A percentile compares a stretch with the other conserved stretches of the same genome.
phyloP scores from a whole-genome alignment of 2,888 invertebrate genomes.

The Polyploca ridens region DNA sequence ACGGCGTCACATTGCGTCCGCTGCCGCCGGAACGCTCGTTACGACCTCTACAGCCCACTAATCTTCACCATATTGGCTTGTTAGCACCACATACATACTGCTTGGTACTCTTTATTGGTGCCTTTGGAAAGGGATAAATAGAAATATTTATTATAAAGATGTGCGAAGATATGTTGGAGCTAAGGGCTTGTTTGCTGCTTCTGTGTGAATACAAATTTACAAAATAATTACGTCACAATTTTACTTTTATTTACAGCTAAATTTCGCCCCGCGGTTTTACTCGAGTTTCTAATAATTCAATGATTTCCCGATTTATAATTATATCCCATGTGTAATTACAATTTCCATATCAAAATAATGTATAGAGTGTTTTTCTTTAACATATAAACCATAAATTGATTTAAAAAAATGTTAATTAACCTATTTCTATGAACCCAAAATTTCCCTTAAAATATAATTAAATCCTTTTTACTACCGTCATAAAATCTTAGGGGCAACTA shows the following conservation, averaged over 20 bases:
- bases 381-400: neutral
- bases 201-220: neutral
- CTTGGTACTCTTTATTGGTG: conserved; percentile 46
- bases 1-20: conserved; percentile 50
- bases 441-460: conserved; percentile 45
- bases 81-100: conserved; percentile 57
- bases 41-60: conserved; percentile 56
- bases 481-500: conserved; percentile 46
- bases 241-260: too few species aligned
- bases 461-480: conserved; percentile 45
- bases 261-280: too few species aligned
- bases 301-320: too few species aligned
- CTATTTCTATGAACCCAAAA: conserved; percentile 24
- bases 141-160: conserved; percentile 27
- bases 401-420: conserved; percentile 24
- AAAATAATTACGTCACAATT: too few species aligned
- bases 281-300: too few species aligned
- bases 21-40: conserved; percentile 30
- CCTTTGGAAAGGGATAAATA: conserved; percentile 37
- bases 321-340: too few species aligned
- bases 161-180: neutral
- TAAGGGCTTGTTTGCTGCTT: neutral
- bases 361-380: too few species aligned
- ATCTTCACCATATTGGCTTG: conserved; percentile 72
- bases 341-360: too few species aligned